Conservation (phyloP, 2,113 vertebrate genomes). For the Ondatra zibethicus region DNA sequence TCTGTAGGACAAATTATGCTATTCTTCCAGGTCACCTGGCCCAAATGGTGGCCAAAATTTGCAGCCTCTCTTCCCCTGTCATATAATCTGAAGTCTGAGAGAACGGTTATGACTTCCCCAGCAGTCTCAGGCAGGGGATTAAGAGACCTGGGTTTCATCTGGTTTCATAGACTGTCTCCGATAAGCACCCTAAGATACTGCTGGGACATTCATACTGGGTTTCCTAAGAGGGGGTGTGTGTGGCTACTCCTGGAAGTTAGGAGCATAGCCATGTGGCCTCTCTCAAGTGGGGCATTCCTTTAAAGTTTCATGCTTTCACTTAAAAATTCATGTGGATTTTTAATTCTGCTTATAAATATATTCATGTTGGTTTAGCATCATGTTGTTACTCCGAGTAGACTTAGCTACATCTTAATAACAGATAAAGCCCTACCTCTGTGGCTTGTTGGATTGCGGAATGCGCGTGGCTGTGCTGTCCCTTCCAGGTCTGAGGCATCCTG, state of each 20-base stretch:
- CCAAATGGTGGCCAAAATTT: neutral
- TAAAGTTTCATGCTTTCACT: conserved; percentile 72
- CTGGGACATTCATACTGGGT: neutral
- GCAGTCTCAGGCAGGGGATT: neutral
- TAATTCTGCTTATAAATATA: conserved; percentile 70
- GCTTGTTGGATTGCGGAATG: neutral
- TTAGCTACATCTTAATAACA: conserved; percentile 1
- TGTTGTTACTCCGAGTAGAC: conserved; percentile 18
- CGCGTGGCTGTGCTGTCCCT: neutral
- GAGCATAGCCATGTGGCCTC: conserved; percentile 27
- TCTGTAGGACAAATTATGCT: neutral
- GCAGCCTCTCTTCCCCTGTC: neutral
- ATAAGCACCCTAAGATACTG: neutral
- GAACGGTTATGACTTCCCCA: neutral
- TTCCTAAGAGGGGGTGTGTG: neutral
- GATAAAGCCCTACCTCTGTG: neutral
- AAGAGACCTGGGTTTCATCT: neutral
- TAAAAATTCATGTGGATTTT: conserved; percentile 72
- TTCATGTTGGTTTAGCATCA: conserved; percentile 60
- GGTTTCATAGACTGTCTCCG: neutral
- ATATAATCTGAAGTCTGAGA: neutral
- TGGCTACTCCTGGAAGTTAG: neutral
- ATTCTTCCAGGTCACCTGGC: neutral
- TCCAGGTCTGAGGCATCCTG: neutral
- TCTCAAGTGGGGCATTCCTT: conserved; percentile 52